Evolutionary conservation across 2,888 invertebrate species (phyloP).

Genomic region (Trachelus tabidus): DNA sequence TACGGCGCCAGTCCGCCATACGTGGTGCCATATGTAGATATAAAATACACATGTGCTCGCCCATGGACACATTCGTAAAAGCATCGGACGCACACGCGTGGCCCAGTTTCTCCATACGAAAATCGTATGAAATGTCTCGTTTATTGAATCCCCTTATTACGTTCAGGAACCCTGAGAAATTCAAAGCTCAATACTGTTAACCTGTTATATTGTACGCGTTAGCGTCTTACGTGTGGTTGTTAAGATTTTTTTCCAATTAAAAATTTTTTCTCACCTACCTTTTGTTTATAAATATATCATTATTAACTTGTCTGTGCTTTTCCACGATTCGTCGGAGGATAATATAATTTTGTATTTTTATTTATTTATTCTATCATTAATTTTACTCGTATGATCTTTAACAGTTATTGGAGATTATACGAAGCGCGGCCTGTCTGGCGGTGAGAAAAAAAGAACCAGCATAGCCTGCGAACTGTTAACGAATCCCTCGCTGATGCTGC

Average conservation of each 20-base stretch:
- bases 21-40: background rate
- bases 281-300: too few species aligned
- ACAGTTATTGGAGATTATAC: conserved; percentile 80
- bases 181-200: background rate
- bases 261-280: too few species aligned
- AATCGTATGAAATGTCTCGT: background rate
- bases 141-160: background rate
- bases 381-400: too few species aligned
- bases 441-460: conserved; percentile 85
- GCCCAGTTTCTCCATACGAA: background rate
- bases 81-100: background rate
- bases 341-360: too few species aligned
- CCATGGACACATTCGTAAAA: background rate
- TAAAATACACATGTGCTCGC: background rate
- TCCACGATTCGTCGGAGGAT: too few species aligned
- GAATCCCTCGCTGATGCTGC: conserved; percentile 81
- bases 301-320: too few species aligned
- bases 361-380: too few species aligned
- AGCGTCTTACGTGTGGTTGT: background rate
- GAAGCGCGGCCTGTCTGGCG: conserved; percentile 82
- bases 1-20: background rate
- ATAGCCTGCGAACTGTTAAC: conserved; percentile 86
- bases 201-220: background rate
- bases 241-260: too few species aligned
- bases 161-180: background rate